These are phyloP conservation scores for Caenorhabditis becei DNA, from an alignment of 2,888 invertebrate species.

Conservation along the genomic window DNA sequence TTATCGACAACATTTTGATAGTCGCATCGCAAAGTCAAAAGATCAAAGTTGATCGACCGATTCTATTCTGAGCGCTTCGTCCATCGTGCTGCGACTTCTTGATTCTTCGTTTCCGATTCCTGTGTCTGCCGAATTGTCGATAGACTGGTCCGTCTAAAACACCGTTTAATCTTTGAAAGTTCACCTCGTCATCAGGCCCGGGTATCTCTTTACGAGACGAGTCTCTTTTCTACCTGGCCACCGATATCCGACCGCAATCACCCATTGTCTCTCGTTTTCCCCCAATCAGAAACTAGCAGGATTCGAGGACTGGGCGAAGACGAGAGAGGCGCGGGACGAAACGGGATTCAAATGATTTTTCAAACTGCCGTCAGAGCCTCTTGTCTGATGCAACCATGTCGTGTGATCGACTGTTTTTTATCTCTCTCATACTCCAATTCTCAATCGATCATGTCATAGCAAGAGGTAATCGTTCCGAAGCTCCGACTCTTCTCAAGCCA, in stretches of 20 bases:
- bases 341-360: conserved; percentile 58
- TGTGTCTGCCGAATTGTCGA: background rate
- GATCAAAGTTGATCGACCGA: conserved; percentile 44
- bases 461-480: conserved; percentile 21
- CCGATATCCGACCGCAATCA: conserved; percentile 28
- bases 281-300: conserved; percentile 30
- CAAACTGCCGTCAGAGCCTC: conserved; percentile 55
- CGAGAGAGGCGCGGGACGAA: conserved; percentile 25
- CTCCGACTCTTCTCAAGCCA: background rate
- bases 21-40: conserved; percentile 37
- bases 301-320: conserved; percentile 15
- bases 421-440: conserved; percentile 27
- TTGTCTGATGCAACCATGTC: conserved; percentile 57
- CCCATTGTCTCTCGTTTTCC: conserved; percentile 42
- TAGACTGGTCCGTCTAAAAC: conserved; percentile 23
- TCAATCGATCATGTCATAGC: conserved; percentile 27
- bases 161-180: conserved; percentile 49
- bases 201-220: conserved; percentile 5
- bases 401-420: conserved; percentile 34
- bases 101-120: conserved; percentile 4
- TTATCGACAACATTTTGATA: too few species aligned
- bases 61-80: conserved; percentile 18
- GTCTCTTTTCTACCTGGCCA: conserved; percentile 36
- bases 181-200: conserved; percentile 45
- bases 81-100: background rate